phyloP scores from a whole-genome alignment of 2,113 vertebrate species.

The Pteronura brasiliensis region DNA sequence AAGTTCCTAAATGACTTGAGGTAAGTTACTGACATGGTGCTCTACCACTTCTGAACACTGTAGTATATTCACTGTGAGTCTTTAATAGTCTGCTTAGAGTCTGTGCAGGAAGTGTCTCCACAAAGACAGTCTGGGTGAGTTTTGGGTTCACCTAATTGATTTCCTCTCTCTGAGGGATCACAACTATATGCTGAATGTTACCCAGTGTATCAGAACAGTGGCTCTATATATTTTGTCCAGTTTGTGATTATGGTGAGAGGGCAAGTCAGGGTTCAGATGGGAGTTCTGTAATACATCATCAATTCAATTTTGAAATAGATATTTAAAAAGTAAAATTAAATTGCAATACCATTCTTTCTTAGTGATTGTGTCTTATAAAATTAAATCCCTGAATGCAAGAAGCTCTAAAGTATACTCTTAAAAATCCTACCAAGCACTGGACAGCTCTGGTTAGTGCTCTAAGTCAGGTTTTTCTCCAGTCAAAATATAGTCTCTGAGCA shows the following conservation, averaged over 20 bases:
- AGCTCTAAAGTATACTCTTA: neutral
- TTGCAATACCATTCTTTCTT: neutral
- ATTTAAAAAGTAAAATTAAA: neutral
- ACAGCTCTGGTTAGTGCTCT: neutral
- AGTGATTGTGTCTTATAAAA: neutral
- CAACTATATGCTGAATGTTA: neutral
- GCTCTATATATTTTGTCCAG: neutral
- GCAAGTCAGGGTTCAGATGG: neutral
- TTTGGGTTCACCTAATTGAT: neutral
- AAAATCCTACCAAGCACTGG: neutral
- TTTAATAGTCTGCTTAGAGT: neutral
- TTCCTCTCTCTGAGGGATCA: neutral
- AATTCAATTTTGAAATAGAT: neutral
- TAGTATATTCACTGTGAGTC: neutral
- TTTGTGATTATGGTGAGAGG: neutral
- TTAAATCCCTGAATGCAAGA: neutral
- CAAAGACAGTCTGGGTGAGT: neutral
- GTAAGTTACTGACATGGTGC: neutral
- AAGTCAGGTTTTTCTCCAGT: neutral
- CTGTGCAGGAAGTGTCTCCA: neutral
- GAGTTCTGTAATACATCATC: neutral
- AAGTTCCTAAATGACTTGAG: neutral
- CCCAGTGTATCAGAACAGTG: neutral
- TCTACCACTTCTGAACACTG: neutral
- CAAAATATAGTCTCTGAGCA: neutral